Conservation (phyloP, 2,888 invertebrate genomes). For the Epicampocera succincta region DNA sequence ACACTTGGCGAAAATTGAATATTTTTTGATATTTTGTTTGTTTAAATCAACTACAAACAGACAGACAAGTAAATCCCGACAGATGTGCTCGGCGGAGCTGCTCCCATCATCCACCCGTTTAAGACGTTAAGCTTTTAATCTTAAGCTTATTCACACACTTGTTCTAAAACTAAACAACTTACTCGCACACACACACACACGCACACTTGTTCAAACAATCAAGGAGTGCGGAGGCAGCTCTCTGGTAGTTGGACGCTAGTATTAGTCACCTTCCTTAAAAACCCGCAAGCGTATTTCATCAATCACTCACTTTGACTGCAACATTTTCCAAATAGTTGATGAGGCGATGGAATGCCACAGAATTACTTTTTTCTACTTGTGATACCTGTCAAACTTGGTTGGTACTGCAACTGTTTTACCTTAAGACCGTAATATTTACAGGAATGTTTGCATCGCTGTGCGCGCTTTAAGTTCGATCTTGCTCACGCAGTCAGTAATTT, state of each 20-base stretch:
- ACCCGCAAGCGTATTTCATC: conserved; percentile 72
- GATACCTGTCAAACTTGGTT: conserved; percentile 60
- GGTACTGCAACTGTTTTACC: conserved; percentile 10
- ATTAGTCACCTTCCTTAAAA: conserved; percentile 57
- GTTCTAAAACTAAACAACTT: conserved; percentile 12
- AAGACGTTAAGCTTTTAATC: conserved; percentile 46
- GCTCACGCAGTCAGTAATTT: conserved; percentile 19
- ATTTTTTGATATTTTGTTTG: conserved; percentile 7
- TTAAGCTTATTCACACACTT: conserved; percentile 44
- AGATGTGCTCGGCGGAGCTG: conserved; percentile 17
- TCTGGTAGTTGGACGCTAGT: conserved; percentile 50
- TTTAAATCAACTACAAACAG: conserved; percentile 3
- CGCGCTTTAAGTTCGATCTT: conserved; percentile 2
- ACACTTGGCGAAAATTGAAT: too few relatives aligned
- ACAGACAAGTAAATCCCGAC: background rate
- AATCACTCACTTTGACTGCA: conserved; percentile 71
- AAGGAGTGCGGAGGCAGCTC: conserved; percentile 13
- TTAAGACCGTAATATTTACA: background rate
- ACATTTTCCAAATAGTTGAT: conserved; percentile 73
- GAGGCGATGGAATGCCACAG: conserved; percentile 73
- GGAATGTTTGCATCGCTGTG: background rate
- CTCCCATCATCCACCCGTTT: background rate
- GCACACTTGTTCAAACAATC: background rate
- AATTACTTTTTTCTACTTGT: conserved; percentile 72
- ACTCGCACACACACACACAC: background rate